Evolutionary conservation across 2,113 vertebrate genomes (phyloP).

Genomic region (Centropristis striata): DNA sequence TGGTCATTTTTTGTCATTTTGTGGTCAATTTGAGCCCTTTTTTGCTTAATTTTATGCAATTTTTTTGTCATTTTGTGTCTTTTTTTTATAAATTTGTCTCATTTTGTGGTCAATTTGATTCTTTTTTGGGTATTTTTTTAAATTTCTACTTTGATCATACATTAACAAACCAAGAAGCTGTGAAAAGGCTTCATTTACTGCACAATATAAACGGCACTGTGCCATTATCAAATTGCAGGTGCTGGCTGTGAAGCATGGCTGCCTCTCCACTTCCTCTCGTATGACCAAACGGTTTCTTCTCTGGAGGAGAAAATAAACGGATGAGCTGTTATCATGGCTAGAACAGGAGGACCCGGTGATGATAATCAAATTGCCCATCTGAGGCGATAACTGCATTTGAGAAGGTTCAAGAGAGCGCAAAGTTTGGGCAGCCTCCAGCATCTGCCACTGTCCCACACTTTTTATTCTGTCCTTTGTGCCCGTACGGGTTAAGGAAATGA

Average conservation of each 20-base stretch:
- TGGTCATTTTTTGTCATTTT: no score
- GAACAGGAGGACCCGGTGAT: conserved; percentile 26
- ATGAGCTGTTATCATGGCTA: conserved; percentile 47
- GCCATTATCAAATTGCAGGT: conserved; percentile 47
- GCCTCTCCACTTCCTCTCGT: conserved; percentile 4
- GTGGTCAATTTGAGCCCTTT: no score
- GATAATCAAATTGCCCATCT: conserved; percentile 49
- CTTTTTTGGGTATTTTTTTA: no score
- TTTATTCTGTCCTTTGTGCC: not conserved
- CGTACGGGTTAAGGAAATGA: not conserved
- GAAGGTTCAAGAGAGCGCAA: conserved; percentile 15
- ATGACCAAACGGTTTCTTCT: conserved; percentile 3
- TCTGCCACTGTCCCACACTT: not conserved
- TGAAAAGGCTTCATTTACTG: conserved; percentile 32
- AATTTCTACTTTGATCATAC: conserved; percentile 22
- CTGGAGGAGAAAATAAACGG: conserved; percentile 24
- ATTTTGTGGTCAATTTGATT: no score
- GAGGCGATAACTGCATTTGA: conserved; percentile 41
- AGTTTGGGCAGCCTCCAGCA: conserved; percentile 22
- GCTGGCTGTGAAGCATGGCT: conserved; percentile 16
- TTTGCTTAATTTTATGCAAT: no score
- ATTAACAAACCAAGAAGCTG: conserved; percentile 24
- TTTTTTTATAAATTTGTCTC: no score
- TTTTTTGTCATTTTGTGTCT: no score
- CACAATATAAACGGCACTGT: conserved; percentile 15